phyloP scores from a whole-genome alignment of 2,113 vertebrate genomes.

The Thryonomys swinderianus region DNA sequence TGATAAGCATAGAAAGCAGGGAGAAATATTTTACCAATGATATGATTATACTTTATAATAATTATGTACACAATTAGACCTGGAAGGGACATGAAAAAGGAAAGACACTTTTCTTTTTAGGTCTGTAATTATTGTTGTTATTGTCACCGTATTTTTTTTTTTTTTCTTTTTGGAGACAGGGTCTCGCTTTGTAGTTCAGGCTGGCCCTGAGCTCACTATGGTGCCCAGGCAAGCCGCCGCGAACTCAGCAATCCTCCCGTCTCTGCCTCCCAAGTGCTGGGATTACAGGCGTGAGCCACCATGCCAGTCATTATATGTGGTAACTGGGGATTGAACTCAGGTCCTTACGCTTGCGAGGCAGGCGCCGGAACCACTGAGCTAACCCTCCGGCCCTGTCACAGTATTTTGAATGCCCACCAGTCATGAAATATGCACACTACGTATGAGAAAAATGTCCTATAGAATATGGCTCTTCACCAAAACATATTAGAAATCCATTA shows the following conservation, averaged over 20 bases:
- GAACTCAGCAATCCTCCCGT: too few relatives aligned
- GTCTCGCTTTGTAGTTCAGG: too few relatives aligned
- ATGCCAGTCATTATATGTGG: too few relatives aligned
- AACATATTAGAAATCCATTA: neutral
- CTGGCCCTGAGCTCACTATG: too few relatives aligned
- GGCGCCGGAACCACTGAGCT: too few relatives aligned
- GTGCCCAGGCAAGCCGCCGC: too few relatives aligned
- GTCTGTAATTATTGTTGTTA: neutral
- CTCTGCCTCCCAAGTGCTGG: too few relatives aligned
- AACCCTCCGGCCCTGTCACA: too few relatives aligned
- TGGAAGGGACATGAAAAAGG: neutral
- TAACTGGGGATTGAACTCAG: too few relatives aligned
- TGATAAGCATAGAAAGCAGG: neutral
- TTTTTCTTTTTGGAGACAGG: too few relatives aligned
- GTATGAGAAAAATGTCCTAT: neutral
- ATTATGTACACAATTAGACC: neutral
- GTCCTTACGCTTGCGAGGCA: too few relatives aligned
- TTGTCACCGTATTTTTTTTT: neutral
- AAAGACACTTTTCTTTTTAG: neutral
- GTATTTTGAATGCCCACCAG: neutral
- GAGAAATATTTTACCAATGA: neutral
- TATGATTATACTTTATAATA: neutral
- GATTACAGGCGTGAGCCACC: too few relatives aligned
- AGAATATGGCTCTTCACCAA: neutral
- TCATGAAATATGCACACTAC: neutral